Base-by-base conservation (phyloP, 2,113 vertebrate species). In the Neolamprologus kungweensis region DNA sequence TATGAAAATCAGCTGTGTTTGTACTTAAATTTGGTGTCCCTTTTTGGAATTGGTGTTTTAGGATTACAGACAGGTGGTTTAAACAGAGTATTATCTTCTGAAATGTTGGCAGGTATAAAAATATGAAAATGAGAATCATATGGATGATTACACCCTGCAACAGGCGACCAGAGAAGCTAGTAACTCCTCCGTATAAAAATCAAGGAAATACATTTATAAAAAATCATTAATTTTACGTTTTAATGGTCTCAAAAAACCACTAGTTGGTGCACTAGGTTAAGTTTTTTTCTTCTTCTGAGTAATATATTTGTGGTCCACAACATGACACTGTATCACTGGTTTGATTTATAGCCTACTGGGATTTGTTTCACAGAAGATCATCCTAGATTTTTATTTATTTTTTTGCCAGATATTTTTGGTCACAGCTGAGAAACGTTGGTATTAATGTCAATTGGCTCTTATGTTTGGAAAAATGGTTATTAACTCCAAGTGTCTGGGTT, bases 401-500 rank as follows among this genome's bases (percentile, higher is more conserved):
- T 54, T 57, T 50, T 10, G 40, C 16, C 81, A 50, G 14, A 40
- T 45, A 19, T 65, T 87, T 87, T 79, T 55, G 40, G 53, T 83
- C 23, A 31, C 53, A 14, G 23, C 40, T 63, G 40, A 80, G 50
- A 83, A 54, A 65, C 6, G 7, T 47, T n/a, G 19, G 45, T 23
- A 26, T 54, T 75, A 84, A 57, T 81, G 45, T 85, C 65, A 87
- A 4, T 73, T 16, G 3, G 58, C 35, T 40, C 65, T 57, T 78
- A 82, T 82, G 73, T 87, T 57, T 63, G 47, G 17, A 73, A 71
- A 80, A 84, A 35, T 75, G 83, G 33, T 82, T 65, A 60, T 35
- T 85, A 54, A 90, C 82, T 84, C 80, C 85, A 83, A 81, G 82
- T 88, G 81, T 88, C 79, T 91, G 86, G 75, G 86, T 91, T 90